These are phyloP conservation scores for Podarcis muralis DNA, from an alignment of 2,113 vertebrate genomes.

Conservation along the genomic window DNA sequence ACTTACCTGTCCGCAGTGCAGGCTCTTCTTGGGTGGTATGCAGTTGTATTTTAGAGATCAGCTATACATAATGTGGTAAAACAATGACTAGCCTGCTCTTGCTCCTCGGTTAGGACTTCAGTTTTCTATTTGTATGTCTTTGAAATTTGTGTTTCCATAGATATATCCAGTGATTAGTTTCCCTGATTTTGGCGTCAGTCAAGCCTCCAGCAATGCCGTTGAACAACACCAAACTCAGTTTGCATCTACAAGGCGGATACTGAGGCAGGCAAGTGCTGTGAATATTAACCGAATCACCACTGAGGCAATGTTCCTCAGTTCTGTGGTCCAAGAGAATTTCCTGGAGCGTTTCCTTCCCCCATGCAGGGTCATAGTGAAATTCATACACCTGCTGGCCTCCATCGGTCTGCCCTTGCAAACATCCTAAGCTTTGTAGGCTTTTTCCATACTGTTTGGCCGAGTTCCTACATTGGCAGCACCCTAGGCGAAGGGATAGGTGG, in stretches of 20 bases:
- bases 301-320: neutral
- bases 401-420: neutral
- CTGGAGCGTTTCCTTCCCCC: too few species aligned
- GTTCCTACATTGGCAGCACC: neutral
- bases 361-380: too few species aligned
- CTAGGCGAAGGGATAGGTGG: neutral
- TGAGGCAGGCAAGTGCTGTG: constrained; percentile 77
- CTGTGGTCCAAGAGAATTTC: neutral
- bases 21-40: neutral
- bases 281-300: neutral
- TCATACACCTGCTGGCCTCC: too few species aligned
- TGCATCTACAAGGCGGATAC: constrained; percentile 70
- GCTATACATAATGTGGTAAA: neutral
- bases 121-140: neutral
- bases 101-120: neutral
- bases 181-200: constrained; percentile 67
- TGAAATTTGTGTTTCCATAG: constrained; percentile 46
- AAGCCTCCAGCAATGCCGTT: constrained; percentile 74
- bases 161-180: constrained; percentile 77
- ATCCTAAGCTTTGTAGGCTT: neutral
- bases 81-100: too few species aligned
- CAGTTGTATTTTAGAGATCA: neutral
- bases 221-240: constrained; percentile 75
- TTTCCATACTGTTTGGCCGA: neutral
- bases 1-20: neutral